Percentiles rank a stretch among this genome's conserved stretches.
Evolutionary conservation across 92 coral and sea anemone genomes (phyloP).

Genomic region (Epizoanthus illoricatus): DNA sequence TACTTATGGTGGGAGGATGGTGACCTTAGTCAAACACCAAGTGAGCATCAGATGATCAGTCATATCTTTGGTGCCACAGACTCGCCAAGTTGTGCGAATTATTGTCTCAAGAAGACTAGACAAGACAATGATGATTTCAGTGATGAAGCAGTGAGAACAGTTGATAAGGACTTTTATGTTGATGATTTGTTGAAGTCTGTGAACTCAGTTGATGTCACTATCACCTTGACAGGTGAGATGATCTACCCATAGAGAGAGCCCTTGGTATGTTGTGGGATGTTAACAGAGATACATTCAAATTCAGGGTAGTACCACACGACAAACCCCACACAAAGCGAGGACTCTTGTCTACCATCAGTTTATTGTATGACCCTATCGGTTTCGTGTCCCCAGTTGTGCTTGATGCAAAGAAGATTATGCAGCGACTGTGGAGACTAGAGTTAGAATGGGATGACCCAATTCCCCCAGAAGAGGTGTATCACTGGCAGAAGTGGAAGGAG

Average conservation of each 20-base stretch:
- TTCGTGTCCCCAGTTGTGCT: slow-evolving; percentile 47
- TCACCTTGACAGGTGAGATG: slow-evolving; percentile 36
- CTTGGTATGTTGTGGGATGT: slow-evolving; percentile 2
- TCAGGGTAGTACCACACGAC: background rate
- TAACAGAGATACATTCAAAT: no score
- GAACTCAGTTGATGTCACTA: slow-evolving; percentile 39
- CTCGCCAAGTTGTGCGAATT: slow-evolving; percentile 59
- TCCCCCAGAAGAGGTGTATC: no score
- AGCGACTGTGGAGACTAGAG: slow-evolving; percentile 44
- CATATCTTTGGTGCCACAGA: slow-evolving; percentile 12
- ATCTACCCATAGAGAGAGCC: slow-evolving; percentile 45
- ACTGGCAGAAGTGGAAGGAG: no score
- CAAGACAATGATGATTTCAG: slow-evolving; percentile 14
- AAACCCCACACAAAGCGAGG: slow-evolving; percentile 46
- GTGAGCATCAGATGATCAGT: slow-evolving; percentile 60
- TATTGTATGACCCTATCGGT: slow-evolving; percentile 51
- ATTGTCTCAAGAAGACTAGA: slow-evolving; percentile 56
- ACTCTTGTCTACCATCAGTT: slow-evolving; percentile 45
- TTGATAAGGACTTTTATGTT: slow-evolving; percentile 56
- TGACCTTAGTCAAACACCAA: slow-evolving; percentile 39
- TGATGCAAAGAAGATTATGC: slow-evolving; percentile 55
- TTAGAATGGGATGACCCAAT: background rate
- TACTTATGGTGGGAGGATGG: slow-evolving; percentile 45
- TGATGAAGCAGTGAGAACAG: slow-evolving; percentile 14
- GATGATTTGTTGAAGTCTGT: slow-evolving; percentile 65